Base-by-base conservation (phyloP, 1,140 invertebrate genomes). In the Drusus annulatus region DNA sequence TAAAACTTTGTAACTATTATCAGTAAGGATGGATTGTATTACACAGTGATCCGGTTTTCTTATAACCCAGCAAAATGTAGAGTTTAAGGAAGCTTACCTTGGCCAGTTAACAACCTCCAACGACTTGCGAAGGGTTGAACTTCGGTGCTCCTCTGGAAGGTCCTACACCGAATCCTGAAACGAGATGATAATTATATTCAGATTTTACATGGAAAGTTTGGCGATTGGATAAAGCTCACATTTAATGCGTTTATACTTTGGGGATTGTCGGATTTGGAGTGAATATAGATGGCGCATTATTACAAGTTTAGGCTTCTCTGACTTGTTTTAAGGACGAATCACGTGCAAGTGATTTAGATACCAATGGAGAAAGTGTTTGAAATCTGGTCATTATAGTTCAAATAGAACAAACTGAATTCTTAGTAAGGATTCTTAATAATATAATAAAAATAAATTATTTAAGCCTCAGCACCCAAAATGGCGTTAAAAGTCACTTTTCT, bases 31-130 rank as follows among this genome's bases (percentile, higher is more conserved):
- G 10, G 2, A 45, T 45, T 2, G 36, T 45, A 45, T 45, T 45
- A 45, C 10, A 45, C 45, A 68, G 73, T 76, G 25, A 16, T 65
- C 25, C 0, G 28, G 62, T 76, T 81, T 79, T 76, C 77, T 75
- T 81, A 79, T 79, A 76, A 81, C 76, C 77, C 73, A 23, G 13
- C 68, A 78, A 71, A 56, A 51, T 73, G 31, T 8, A 73, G 56
- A 76, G 23, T 68, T 73, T 36, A 73, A 79, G 73, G 45, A 68
- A 79, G 78, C 78, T 79, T 79, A 79, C 78, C 78, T 65, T 23
- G 78, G 73, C 63, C 65, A 54, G 50, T 73, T 79, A 74, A 58
- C 31, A 50, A 74, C 71, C 54, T 21, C 15, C 16, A 74, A 56
- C 71, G 52, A 74, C 71, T 54, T 74, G 76, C 45, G 36, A 68